Conservation (phyloP, 2,113 vertebrate species). For the Nycticebus coucang region DNA sequence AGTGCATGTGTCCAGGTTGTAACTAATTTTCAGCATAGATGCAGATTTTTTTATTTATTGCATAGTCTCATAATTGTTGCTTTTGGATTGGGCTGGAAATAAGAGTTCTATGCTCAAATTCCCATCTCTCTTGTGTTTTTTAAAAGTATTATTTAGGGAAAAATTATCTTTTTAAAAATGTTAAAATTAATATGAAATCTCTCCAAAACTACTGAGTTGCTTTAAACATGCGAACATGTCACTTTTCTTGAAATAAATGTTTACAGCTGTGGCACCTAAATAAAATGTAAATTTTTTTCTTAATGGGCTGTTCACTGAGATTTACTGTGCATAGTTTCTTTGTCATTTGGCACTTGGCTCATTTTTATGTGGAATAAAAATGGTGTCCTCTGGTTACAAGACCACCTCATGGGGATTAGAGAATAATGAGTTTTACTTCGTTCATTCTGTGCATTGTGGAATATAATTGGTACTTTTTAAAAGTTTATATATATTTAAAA, state of each 20-base stretch:
- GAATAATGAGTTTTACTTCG: neutral
- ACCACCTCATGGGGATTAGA: neutral
- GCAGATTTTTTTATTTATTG: neutral
- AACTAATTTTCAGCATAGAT: neutral
- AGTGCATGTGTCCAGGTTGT: no score
- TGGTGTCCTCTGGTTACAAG: neutral
- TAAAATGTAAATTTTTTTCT: neutral
- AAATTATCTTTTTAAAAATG: neutral
- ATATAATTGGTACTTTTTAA: neutral
- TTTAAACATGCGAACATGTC: neutral
- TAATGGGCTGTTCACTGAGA: neutral
- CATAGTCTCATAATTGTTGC: neutral
- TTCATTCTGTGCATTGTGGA: neutral
- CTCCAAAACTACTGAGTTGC: neutral
- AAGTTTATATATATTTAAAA: neutral
- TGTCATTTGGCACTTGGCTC: neutral
- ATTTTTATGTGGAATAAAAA: neutral
- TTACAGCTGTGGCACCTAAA: neutral
- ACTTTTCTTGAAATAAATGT: neutral
- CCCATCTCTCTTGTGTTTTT: neutral
- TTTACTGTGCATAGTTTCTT: fast-evolving
- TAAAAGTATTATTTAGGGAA: neutral
- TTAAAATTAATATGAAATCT: neutral
- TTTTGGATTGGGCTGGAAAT: neutral
- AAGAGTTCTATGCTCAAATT: neutral